Base-by-base conservation (phyloP, 2,888 invertebrate genomes). In the Nephrotoma guestfalica region DNA sequence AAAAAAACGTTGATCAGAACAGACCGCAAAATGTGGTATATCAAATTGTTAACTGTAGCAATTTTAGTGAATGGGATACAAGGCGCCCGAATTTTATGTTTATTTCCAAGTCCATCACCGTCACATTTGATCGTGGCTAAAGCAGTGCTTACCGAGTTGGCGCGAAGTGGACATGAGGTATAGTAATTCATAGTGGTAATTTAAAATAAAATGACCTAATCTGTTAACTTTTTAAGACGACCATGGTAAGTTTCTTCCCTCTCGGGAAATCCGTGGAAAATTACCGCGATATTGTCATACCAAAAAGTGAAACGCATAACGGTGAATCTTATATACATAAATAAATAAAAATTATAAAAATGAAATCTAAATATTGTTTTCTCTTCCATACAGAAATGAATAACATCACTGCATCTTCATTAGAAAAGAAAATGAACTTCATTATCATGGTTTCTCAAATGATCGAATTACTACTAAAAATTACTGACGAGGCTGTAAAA, bases 71-170 rank as follows among this genome's bases (percentile, higher is more conserved):
- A 71, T 30, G 30, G 71, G 3, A 71, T 71, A 71, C 71, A 11
- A 30, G 89, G 88, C 0, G 88, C 89, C 4, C 88, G 90, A 42
- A 90, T 91, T 5, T 88, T 91, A 2, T 90, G 89, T 1, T 0
- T 91, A 6, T 90, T 90, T 87, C 89, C 90, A 0, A 88, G 90
- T 9, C 88, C 88, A 0, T 88, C 86, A 0, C 89, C 88, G 45
- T 91, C 91, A 42, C 91, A 91, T 86, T 90, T 90, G 41, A 87
- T 89, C 0, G 89, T 90, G 89, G 89, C 89, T 86, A 89, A 90
- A 9, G 86, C 87, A 0, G 57, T 91, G 43, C 89, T 89, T 88
- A 89, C 89, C 85, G 89, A 88, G 0, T 87, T 91, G 1, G 90
- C 90, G 0, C 88, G 45, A 4, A 89, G 88, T 30, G 91, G 91